Percentiles rank a stretch among this genome's conserved stretches.
These are phyloP conservation scores for Capitulum mitella DNA, from an alignment of 2,888 invertebrate genomes.

Conservation along the genomic window DNA sequence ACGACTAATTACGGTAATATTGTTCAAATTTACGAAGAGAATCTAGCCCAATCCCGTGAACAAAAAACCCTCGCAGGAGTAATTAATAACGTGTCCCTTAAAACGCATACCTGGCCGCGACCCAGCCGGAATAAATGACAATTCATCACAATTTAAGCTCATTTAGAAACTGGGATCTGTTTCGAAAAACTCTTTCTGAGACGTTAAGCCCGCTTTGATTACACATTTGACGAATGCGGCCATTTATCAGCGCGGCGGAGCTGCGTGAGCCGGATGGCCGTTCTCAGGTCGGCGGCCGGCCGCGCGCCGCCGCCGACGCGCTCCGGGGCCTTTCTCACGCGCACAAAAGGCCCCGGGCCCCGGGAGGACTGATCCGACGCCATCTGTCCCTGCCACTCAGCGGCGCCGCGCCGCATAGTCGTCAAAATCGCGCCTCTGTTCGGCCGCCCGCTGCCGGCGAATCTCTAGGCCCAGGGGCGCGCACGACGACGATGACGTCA, in stretches of 20 bases:
- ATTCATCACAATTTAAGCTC: slow-evolving; percentile 20
- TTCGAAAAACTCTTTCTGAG: not conserved
- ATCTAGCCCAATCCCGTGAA: not conserved
- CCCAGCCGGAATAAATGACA: not conserved
- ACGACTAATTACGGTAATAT: not conserved
- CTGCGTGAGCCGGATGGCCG: not conserved
- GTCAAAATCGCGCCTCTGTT: not conserved
- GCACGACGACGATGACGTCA: too few relatives aligned
- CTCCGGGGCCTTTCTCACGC: not conserved
- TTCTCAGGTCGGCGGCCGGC: not conserved
- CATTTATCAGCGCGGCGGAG: not conserved
- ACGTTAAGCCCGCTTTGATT: not conserved
- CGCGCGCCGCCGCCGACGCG: not conserved
- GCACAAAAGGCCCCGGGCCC: not conserved
- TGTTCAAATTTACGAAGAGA: not conserved
- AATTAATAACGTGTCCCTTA: slow-evolving; percentile 1
- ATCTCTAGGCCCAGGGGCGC: too few relatives aligned
- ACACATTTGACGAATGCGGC: not conserved
- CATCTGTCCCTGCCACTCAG: slow-evolving; percentile 14
- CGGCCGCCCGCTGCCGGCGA: too few relatives aligned
- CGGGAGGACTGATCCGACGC: not conserved
- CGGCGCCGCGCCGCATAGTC: not conserved
- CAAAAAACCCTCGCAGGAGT: not conserved
- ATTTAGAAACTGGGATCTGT: not conserved
- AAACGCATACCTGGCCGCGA: slow-evolving; percentile 1